phyloP scores from a whole-genome alignment of 2,797 vertebrate species.

The Calcarius lapponicus region DNA sequence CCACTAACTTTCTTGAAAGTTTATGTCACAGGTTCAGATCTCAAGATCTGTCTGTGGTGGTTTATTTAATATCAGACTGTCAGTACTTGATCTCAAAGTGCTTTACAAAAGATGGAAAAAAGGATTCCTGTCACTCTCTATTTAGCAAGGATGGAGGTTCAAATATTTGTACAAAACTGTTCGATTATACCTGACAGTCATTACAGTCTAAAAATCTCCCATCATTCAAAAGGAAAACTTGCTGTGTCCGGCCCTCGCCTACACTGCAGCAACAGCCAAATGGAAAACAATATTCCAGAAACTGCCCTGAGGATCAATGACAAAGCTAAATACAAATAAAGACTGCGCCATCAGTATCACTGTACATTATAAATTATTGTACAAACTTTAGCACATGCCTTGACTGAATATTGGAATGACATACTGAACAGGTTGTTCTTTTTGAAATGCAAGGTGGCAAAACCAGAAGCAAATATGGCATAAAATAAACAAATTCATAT shows the following conservation, averaged over 20 bases:
- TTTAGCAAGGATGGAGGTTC: not conserved
- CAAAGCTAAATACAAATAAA: not conserved
- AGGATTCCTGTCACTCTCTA: not conserved
- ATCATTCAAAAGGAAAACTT: not conserved
- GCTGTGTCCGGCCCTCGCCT: rapidly evolving
- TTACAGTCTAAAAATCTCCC: not conserved
- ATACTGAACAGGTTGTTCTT: not conserved
- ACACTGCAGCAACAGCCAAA: not conserved
- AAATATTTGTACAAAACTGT: not conserved
- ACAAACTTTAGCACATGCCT: not conserved
- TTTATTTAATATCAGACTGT: not conserved
- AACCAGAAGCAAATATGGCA: not conserved
- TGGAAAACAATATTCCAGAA: not conserved
- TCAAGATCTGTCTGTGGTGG: not conserved
- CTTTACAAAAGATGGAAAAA: constrained; percentile 54
- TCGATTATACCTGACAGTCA: not conserved
- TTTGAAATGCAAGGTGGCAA: not conserved
- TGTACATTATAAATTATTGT: not conserved
- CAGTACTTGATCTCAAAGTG: constrained; percentile 53
- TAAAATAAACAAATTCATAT: not conserved
- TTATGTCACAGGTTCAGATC: not conserved
- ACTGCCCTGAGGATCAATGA: not conserved
- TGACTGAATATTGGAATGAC: not conserved
- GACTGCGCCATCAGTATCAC: not conserved
- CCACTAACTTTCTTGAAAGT: not conserved